These are phyloP conservation scores for Pluvialis apricaria DNA, from an alignment of 2,113 vertebrate species.

Conservation along the genomic window DNA sequence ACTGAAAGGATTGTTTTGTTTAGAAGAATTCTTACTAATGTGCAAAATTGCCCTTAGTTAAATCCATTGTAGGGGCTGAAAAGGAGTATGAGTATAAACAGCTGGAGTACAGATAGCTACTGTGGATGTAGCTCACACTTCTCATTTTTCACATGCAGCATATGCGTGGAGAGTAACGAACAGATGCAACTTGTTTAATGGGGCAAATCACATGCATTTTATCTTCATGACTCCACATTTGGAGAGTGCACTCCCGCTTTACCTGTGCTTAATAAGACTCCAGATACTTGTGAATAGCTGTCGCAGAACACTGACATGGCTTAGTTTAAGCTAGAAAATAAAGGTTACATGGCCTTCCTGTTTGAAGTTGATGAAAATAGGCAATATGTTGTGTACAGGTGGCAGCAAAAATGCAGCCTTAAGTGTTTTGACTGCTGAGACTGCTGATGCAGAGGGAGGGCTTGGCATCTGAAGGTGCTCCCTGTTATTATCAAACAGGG, in stretches of 20 bases:
- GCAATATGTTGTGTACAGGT: background rate
- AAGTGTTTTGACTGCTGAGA: background rate
- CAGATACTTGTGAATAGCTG: background rate
- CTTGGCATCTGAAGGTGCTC: background rate
- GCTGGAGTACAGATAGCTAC: constrained; percentile 32
- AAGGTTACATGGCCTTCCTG: background rate
- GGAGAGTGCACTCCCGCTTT: background rate
- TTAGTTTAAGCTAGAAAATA: background rate
- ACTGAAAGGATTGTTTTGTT: constrained; percentile 53
- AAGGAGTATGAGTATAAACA: constrained; percentile 42
- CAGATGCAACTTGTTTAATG: constrained; percentile 15
- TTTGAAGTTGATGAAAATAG: background rate
- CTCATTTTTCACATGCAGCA: background rate
- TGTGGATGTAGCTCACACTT: background rate
- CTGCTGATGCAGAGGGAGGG: background rate
- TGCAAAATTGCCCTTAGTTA: constrained; percentile 60
- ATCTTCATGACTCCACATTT: background rate
- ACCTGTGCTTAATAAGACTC: background rate
- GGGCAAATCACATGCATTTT: background rate
- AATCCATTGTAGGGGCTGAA: constrained; percentile 49
- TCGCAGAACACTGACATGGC: background rate
- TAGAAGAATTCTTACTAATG: constrained; percentile 63
- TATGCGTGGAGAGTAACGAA: background rate
- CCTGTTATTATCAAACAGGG: background rate
- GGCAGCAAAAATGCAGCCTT: background rate